phyloP scores from a whole-genome alignment of 2,888 invertebrate species.

The Ichneumoninae sp. region DNA sequence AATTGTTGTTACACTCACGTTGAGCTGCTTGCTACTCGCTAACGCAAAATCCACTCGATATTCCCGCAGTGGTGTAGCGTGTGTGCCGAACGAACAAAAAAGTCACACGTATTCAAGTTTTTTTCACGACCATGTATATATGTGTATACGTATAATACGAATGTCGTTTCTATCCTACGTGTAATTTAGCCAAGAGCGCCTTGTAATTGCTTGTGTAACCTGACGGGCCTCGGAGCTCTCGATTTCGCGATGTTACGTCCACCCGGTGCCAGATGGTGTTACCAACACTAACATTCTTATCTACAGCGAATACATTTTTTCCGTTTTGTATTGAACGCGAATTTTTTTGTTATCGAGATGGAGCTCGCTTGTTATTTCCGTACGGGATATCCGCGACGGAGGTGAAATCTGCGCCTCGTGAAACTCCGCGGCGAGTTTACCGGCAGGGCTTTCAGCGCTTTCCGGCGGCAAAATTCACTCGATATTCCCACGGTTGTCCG shows the following conservation, averaged over 20 bases:
- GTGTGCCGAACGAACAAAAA: conserved; percentile 42
- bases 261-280: conserved; percentile 32
- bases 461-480: not conserved
- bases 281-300: not conserved
- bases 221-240: not conserved
- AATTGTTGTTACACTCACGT: conserved; percentile 7
- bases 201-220: conserved; percentile 47
- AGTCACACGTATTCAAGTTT: conserved; percentile 65
- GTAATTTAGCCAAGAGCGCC: conserved; percentile 54
- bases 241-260: not conserved
- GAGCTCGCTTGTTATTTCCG: not conserved
- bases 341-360: not conserved
- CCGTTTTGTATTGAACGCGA: no score
- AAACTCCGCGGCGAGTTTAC: conserved; percentile 2
- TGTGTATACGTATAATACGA: not conserved
- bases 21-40: conserved; percentile 19
- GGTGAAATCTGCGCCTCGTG: not conserved
- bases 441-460: not conserved
- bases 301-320: conserved; percentile 3
- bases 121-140: conserved; percentile 34
- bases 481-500: conserved; percentile 25
- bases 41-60: conserved; percentile 29
- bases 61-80: conserved; percentile 33
- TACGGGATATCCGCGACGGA: not conserved
- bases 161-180: conserved; percentile 34